phyloP scores from a whole-genome alignment of 2,113 vertebrate species.

The Pluvianellus socialis region DNA sequence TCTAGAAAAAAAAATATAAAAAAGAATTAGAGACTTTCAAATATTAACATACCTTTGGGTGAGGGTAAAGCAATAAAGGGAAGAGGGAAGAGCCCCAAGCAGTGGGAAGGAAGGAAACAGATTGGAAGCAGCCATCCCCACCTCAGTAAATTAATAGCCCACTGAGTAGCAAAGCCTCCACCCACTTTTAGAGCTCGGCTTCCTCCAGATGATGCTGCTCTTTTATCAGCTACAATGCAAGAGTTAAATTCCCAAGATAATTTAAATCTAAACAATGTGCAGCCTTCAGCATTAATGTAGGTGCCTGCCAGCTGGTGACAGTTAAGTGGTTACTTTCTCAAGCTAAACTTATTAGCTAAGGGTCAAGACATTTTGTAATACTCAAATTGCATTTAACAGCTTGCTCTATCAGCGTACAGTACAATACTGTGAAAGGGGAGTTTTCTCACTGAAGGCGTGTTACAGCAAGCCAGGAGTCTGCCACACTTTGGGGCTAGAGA shows the following conservation, averaged over 20 bases:
- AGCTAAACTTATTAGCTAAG: slow-evolving; percentile 30
- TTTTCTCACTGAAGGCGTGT: not conserved
- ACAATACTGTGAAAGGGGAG: not conserved
- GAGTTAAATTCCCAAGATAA: slow-evolving; percentile 44
- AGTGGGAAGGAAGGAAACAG: not conserved
- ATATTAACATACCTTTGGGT: not conserved
- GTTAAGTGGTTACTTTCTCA: slow-evolving; percentile 21
- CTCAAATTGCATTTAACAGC: not conserved
- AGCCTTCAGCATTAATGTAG: slow-evolving; percentile 14
- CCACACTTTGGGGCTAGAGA: not conserved
- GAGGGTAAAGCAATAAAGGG: not conserved
- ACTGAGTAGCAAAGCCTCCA: not conserved
- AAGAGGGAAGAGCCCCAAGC: not conserved
- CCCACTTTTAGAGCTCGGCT: not conserved
- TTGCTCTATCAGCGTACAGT: not conserved
- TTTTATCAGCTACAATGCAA: not conserved
- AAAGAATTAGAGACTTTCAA: not conserved
- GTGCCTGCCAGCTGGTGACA: slow-evolving; percentile 60
- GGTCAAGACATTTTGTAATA: not conserved
- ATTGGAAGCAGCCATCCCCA: not conserved
- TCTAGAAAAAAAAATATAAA: not conserved
- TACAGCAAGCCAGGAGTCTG: not conserved
- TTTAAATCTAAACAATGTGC: slow-evolving; percentile 42
- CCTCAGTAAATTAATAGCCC: not conserved
- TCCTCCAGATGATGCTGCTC: not conserved